Evolutionary conservation across 2,888 invertebrate genomes (phyloP).

Genomic region (Lepidonotus clava): DNA sequence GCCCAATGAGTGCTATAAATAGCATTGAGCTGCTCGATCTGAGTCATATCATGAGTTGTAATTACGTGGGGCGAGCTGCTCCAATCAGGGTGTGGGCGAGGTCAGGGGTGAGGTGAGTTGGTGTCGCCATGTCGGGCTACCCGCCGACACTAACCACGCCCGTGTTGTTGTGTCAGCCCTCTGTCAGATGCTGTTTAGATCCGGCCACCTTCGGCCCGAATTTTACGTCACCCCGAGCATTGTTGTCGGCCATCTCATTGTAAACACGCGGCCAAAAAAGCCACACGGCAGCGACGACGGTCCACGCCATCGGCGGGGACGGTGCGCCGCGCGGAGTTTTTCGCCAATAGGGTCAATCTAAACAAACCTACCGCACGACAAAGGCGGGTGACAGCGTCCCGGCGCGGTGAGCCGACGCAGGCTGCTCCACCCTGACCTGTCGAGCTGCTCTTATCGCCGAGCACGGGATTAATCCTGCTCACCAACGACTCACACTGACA

Average conservation of each 20-base stretch:
- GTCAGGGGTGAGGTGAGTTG: background rate
- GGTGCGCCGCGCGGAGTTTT: background rate
- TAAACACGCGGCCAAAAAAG: conserved; percentile 18
- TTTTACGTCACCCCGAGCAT: background rate
- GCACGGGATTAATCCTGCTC: conserved; percentile 4
- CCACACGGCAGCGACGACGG: background rate
- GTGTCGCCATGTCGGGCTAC: too few relatives aligned
- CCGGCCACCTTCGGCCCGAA: background rate
- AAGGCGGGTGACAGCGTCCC: background rate
- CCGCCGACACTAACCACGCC: background rate
- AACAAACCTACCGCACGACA: conserved; percentile 49
- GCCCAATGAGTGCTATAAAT: too few relatives aligned
- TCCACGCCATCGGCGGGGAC: background rate
- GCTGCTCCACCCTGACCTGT: background rate
- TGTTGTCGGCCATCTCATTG: conserved; percentile 11
- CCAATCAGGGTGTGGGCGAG: background rate
- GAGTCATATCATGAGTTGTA: too few relatives aligned
- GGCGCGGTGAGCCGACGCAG: background rate
- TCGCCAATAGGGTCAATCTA: background rate
- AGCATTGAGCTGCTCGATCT: too few relatives aligned
- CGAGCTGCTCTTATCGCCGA: conserved; percentile 7
- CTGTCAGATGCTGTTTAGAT: background rate
- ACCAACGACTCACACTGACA: background rate
- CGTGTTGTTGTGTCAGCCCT: background rate
- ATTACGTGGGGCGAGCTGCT: too few relatives aligned